Base-by-base conservation (phyloP, 2,888 invertebrate genomes). In the Rapana venosa region DNA sequence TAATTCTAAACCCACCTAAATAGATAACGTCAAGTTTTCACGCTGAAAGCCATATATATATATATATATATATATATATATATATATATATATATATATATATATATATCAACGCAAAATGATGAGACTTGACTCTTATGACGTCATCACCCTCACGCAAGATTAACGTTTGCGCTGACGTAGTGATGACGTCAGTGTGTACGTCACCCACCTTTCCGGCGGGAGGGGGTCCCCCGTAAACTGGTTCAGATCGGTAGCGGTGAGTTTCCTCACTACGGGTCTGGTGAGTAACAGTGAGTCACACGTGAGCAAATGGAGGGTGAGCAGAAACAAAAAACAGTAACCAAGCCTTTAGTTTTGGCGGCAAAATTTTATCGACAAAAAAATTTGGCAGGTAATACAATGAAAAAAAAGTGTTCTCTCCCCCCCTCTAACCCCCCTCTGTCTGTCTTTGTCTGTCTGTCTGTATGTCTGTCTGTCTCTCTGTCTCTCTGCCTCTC, bases 191-290 rank as follows among this genome's bases (percentile, higher is more conserved):
- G 79, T 79, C 79, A 79, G 32, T 35, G 35, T 2, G 79, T 35
- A 79, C 8, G n/a, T 35, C 13, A 83, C 81, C 81, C 36, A 83
- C 81, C 81, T 83, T 83, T 36, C 81, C 81, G 22, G 81, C 81
- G 36, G 81, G 81, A 30, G 81, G 81, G 47, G 81, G 81, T 26
- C 81, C 81, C 26, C 81, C 81, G 81, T 83, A 83, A 11, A 47
- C 26, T 22, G 81, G 81, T 47, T 81, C 81, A 17, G 32, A 79
- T 22, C 47, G 22, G 81, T 83, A 47, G 81, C 81, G 81, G 36
- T 47, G 81, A 83, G 81, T 26, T 26, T 47, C 81, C 8, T 83
- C 81, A 22, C 81, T 83, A 47, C 81, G 81, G 6, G 81, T 83
- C 81, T 83, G 81, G 47, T 47, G 47, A 83, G 81, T 36, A n/a